A percentile compares a stretch with the other conserved stretches of the same genome.
These are phyloP conservation scores for Hippolais icterina DNA, from an alignment of 2,113 vertebrate species.

Conservation along the genomic window DNA sequence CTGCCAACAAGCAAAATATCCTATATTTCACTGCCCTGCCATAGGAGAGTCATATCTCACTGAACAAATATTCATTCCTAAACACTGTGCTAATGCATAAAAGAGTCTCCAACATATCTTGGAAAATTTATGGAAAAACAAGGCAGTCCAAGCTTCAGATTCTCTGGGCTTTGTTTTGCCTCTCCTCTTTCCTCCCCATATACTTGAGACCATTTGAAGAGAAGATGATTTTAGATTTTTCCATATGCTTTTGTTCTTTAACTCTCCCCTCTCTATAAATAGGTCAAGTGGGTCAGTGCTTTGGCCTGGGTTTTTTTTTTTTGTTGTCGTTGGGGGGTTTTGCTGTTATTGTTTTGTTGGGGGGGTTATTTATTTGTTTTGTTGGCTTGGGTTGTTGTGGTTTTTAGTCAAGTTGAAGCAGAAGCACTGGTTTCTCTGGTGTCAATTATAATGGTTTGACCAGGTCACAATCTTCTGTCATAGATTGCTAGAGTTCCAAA, in stretches of 20 bases:
- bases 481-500: not conserved
- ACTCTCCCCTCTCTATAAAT: not conserved
- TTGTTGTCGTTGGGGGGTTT: not conserved
- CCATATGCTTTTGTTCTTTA: not conserved
- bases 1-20: slow-evolving; percentile 63
- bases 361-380: not conserved
- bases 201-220: not conserved
- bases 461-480: not conserved
- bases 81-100: slow-evolving; percentile 25
- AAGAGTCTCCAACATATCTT: slow-evolving; percentile 20
- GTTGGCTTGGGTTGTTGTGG: not conserved
- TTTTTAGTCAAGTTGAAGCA: not conserved
- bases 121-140: slow-evolving; percentile 1
- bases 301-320: not conserved
- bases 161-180: not conserved
- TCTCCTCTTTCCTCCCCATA: not conserved
- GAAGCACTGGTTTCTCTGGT: not conserved
- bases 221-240: not conserved
- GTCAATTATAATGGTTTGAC: not conserved
- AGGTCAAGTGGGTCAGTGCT: not conserved
- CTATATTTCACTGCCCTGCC: slow-evolving; percentile 56
- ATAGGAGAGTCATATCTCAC: slow-evolving; percentile 44
- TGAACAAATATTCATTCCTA: slow-evolving; percentile 57
- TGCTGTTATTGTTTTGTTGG: not conserved
- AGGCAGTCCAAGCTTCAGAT: not conserved